These are phyloP conservation scores for Dolichotis patagonum DNA, from an alignment of 2,113 vertebrate species.

Conservation along the genomic window DNA sequence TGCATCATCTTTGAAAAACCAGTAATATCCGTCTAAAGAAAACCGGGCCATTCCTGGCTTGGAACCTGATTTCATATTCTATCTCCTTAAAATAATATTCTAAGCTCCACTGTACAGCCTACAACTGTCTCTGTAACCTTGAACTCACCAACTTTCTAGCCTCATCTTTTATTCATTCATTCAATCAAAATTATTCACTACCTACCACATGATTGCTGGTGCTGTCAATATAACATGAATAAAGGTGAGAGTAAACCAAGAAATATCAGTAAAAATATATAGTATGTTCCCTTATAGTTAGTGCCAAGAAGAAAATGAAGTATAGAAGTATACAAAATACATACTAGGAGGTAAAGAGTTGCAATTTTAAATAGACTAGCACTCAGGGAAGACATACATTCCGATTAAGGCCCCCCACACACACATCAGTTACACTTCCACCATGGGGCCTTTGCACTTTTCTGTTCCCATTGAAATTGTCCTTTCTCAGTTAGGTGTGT, in stretches of 20 bases:
- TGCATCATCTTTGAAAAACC: background rate
- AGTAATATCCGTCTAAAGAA: background rate
- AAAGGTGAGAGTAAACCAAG: constrained; percentile 22
- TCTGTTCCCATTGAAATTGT: background rate
- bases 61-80: constrained; percentile 5
- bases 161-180: background rate
- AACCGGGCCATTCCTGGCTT: background rate
- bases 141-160: background rate
- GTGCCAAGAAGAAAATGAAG: constrained; percentile 14
- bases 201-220: background rate
- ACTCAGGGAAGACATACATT: background rate
- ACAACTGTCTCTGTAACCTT: background rate
- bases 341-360: background rate
- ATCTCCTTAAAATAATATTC: constrained; percentile 53
- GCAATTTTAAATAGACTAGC: background rate
- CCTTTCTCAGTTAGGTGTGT: background rate
- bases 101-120: background rate
- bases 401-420: too few species aligned
- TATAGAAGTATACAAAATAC: background rate
- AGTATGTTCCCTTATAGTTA: constrained; percentile 1
- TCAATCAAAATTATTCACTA: background rate
- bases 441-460: background rate
- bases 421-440: background rate
- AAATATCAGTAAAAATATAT: constrained; percentile 8
- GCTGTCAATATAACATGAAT: background rate